Evolutionary conservation across 2,797 vertebrate species (phyloP).

Genomic region (Allobates femoralis): DNA sequence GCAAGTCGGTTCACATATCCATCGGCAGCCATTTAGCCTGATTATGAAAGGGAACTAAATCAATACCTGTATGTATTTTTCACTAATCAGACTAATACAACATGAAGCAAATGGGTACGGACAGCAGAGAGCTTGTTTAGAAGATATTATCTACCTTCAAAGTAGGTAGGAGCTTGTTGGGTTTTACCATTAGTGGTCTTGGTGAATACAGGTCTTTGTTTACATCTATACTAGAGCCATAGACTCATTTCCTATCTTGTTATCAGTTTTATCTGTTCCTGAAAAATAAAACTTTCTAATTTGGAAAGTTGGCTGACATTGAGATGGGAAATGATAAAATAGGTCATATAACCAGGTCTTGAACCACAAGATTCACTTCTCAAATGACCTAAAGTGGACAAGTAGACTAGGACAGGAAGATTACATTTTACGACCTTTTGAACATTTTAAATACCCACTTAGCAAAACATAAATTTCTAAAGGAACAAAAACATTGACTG

Average conservation of each 20-base stretch:
- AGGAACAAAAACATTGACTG: background rate
- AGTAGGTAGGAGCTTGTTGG: background rate
- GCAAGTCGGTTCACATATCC: background rate
- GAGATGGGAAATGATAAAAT: slow-evolving; percentile 20
- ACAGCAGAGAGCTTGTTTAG: slow-evolving; percentile 8
- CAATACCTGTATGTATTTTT: background rate
- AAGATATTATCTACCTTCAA: background rate
- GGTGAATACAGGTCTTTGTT: slow-evolving; percentile 11
- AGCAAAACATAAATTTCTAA: background rate
- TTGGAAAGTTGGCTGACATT: background rate
- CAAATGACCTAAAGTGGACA: background rate
- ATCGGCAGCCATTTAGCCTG: background rate
- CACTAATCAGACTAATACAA: slow-evolving; percentile 15
- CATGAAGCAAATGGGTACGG: background rate
- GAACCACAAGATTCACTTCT: background rate
- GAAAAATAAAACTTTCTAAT: slow-evolving; percentile 18
- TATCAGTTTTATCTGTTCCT: slow-evolving; percentile 23
- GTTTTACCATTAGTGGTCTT: background rate
- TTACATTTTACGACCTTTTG: background rate
- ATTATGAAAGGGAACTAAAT: background rate
- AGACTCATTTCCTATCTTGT: slow-evolving; percentile 9
- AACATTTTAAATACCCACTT: background rate
- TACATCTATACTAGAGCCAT: background rate
- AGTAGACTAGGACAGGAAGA: background rate
- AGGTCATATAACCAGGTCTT: background rate